A percentile compares a stretch with the other conserved stretches of the same genome.
These are phyloP conservation scores for Athene cunicularia DNA, from an alignment of 2,113 vertebrate species.

Conservation along the genomic window DNA sequence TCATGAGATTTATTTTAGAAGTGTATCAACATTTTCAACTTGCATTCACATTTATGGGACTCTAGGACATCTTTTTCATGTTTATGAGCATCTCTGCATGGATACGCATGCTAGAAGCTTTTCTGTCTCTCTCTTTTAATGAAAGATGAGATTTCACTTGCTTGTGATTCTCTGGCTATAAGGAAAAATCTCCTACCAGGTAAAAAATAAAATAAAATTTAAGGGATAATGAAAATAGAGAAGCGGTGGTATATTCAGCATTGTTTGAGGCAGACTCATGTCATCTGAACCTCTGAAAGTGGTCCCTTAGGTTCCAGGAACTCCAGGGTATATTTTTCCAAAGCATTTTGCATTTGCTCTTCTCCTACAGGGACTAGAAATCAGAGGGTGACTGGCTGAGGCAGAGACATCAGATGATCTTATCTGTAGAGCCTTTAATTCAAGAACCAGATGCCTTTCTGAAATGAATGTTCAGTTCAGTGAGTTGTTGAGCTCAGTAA, in stretches of 20 bases:
- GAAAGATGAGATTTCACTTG: background rate
- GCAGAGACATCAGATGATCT: background rate
- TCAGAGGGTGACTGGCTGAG: background rate
- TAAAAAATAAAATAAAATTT: background rate
- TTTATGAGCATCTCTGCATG: background rate
- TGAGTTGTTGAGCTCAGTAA: background rate
- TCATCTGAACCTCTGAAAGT: background rate
- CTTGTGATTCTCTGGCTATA: background rate
- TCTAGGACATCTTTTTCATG: background rate
- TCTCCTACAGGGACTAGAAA: background rate
- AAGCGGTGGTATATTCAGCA: background rate
- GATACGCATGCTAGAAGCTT: background rate
- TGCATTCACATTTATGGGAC: background rate
- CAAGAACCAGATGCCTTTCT: background rate
- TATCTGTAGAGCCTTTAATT: background rate
- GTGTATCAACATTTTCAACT: background rate
- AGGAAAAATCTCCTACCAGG: background rate
- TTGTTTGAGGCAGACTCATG: background rate
- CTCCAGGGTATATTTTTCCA: background rate
- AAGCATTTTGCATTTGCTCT: background rate
- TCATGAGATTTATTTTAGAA: background rate
- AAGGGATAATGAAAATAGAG: background rate
- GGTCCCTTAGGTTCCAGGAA: background rate
- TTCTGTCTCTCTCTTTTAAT: background rate
- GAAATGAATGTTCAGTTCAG: background rate